A percentile compares a stretch with the other conserved stretches of the same genome.
Evolutionary conservation across 2,113 vertebrate genomes (phyloP).

Genomic region (Trachemys scripta): DNA sequence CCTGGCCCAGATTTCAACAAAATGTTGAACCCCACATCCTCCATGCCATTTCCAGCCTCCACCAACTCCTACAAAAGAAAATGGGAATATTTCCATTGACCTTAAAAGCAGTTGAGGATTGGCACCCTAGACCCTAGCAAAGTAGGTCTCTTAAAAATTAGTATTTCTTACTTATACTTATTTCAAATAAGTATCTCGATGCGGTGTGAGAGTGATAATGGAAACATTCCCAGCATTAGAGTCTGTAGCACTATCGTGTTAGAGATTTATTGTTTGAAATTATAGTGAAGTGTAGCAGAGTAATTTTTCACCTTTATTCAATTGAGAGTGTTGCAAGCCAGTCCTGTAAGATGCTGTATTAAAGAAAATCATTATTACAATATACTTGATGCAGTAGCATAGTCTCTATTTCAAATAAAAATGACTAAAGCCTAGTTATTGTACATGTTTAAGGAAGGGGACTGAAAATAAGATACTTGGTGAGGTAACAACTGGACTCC

Average conservation of each 20-base stretch:
- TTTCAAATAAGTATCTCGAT: neutral
- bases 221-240: neutral
- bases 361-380: neutral
- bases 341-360: neutral
- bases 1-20: constrained; percentile 19
- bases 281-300: neutral
- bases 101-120: neutral
- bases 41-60: neutral
- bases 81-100: neutral
- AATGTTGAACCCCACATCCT: neutral
- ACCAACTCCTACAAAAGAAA: constrained; percentile 6
- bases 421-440: neutral
- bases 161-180: constrained; percentile 22
- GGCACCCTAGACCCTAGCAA: neutral
- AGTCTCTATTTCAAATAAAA: neutral
- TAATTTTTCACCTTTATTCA: neutral
- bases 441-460: neutral
- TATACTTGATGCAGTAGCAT: neutral
- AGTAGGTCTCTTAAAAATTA: constrained; percentile 4
- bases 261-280: neutral
- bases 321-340: neutral
- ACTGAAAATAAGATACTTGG: neutral
- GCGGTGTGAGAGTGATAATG: neutral
- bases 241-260: neutral
- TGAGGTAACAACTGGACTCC: neutral